phyloP scores from a whole-genome alignment of 1,140 invertebrate species.

The Tenebrio molitor region DNA sequence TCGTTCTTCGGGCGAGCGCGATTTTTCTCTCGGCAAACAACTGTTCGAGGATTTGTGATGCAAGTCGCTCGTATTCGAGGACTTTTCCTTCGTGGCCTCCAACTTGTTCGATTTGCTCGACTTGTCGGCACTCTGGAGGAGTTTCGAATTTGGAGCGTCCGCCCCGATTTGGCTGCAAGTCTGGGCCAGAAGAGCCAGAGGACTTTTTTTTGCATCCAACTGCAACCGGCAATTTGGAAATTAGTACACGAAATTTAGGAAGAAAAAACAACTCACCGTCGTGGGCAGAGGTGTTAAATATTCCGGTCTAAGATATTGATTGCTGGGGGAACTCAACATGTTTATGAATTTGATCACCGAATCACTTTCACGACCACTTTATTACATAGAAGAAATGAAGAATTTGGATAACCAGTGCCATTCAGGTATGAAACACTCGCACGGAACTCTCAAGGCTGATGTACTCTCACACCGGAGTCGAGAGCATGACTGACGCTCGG shows the following conservation, averaged over 20 bases:
- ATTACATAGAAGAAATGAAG: conserved; percentile 10
- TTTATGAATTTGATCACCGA: conserved; percentile 56
- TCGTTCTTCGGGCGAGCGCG: conserved; percentile 72
- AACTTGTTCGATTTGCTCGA: conserved; percentile 71
- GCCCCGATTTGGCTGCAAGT: conserved; percentile 97
- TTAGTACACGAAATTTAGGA: neutral
- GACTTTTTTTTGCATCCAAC: conserved; percentile 97
- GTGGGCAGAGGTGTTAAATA: conserved; percentile 90
- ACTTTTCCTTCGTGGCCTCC: conserved; percentile 73
- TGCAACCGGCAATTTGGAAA: conserved; percentile 75
- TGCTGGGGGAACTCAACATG: conserved; percentile 82
- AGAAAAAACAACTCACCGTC: conserved; percentile 76
- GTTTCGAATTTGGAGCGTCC: conserved; percentile 80
- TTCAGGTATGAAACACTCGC: conserved; percentile 42
- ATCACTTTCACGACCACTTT: conserved; percentile 13
- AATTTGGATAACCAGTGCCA: conserved; percentile 15
- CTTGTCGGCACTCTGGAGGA: conserved; percentile 78
- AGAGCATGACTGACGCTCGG: conserved; percentile 57
- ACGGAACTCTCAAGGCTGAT: conserved; percentile 38
- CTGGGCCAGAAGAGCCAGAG: conserved; percentile 91
- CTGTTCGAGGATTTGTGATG: conserved; percentile 64
- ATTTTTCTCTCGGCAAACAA: conserved; percentile 71
- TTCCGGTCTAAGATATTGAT: conserved; percentile 93
- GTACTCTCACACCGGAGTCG: conserved; percentile 43
- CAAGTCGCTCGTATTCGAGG: conserved; percentile 66